Base-by-base conservation (phyloP, 2,113 vertebrate genomes). In the Dipodomys spectabilis region DNA sequence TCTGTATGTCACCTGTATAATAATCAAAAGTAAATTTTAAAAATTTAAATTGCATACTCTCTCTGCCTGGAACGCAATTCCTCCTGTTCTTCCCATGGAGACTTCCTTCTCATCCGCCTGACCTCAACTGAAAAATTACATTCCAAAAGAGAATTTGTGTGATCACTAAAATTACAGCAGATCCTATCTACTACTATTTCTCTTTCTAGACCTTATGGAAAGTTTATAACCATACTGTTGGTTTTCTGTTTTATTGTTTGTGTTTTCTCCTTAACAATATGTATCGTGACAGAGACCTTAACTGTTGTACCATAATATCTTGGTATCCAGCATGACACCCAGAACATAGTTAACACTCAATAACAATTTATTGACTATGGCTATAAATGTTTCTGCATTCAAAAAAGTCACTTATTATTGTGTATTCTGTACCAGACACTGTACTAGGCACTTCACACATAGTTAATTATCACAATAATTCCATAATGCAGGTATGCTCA, bases 341-440 rank as follows among this genome's bases (percentile, higher is more conserved):
- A 49, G 12, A 49, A 91, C 16, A 78, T 60, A 53, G 25, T 74
- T 74, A 39, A 39, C 71, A 90, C 18, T 92, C 13, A 73, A 83
- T 39, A 39, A 49, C 49, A 11, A 12, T 49, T 49, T 93, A 74
- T 32, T 88, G 6, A 77, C 39, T 79, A 88, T 64, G 22, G 12
- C 20, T 81, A 91, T 39, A 92, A 86, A 89, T 89, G 39, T 12
- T 81, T 91, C 81, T 88, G 19, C 65, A 82, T 82, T 82, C 83
- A 91, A 93, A 88, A 32, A 85, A 92, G n/a, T 64, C 5, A 44
- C 67, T 92, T 57, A 57, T 64, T 79, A 86, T 28, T 72, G 20
- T 27, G 39, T 80, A 88, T 77, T 92, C 49, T 81, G 4, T 71
- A 18, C 15, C 32, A 77, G 35, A 91, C 53, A 65, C n/a, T 88